These are phyloP conservation scores for Anser brachyrhynchus DNA, from an alignment of 2,113 vertebrate species.

Conservation along the genomic window DNA sequence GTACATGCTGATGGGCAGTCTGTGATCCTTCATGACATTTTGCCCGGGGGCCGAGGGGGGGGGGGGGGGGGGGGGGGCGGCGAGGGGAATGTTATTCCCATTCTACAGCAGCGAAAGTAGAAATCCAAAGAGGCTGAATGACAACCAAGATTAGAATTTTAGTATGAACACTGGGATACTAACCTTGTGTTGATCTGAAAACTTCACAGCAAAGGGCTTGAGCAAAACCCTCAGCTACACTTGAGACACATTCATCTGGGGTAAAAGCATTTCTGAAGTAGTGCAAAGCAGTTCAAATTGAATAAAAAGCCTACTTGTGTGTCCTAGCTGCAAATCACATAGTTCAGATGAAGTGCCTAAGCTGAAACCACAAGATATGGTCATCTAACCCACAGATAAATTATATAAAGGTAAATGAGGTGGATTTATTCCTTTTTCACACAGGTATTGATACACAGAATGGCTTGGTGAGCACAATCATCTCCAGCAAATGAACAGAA, in stretches of 20 bases:
- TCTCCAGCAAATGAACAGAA: neutral
- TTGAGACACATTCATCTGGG: neutral
- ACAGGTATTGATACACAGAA: neutral
- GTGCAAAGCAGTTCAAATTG: neutral
- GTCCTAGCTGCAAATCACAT: neutral
- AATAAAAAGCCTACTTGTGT: neutral
- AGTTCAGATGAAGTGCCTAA: neutral
- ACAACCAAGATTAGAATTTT: neutral
- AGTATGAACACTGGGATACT: neutral
- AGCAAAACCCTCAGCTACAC: neutral
- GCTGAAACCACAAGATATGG: neutral
- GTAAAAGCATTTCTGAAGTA: neutral
- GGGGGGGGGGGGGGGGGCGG: too few relatives aligned
- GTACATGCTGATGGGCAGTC: neutral
- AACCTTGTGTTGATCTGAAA: neutral
- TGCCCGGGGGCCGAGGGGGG: neutral
- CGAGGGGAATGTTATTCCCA: neutral
- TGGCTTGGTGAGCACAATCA: neutral
- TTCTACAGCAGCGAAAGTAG: neutral
- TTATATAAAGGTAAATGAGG: neutral
- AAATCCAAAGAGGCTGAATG: neutral
- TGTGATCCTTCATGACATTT: neutral
- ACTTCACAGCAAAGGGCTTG: neutral
- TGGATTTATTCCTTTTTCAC: neutral
- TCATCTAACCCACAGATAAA: neutral